Base-by-base conservation (phyloP, 2,888 invertebrate genomes). In the Drosophila multiciliata region DNA sequence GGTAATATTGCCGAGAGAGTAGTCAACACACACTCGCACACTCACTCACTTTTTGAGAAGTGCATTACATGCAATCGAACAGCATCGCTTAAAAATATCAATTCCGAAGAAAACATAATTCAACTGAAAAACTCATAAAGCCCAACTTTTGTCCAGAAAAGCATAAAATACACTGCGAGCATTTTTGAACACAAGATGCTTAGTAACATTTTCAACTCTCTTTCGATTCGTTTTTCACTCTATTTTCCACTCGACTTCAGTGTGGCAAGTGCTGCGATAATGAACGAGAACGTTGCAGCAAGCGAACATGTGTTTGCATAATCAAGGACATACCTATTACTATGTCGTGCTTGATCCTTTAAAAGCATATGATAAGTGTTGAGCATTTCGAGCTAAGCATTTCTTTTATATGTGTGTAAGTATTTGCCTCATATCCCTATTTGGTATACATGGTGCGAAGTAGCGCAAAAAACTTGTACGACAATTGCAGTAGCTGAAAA, bases 391-490 rank as follows among this genome's bases (percentile, higher is more conserved):
- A 49, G 15, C 17, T 62, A 49, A 33, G 66, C 36, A 61, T 61
- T 53, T 26, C 29, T n/a, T 40, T 20, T 36, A 52, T 17, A 26
- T 11, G n/a, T 26, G 49, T 50, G n/a, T 48, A 33, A 20, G 20
- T 12, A 53, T 48, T 57, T 45, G 20, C 40, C 33, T 35, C n/a
- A 36, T 7, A 20, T 65, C 20, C 20, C 68, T 81, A 87, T 33
- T 60, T 66, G 50, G 64, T 61, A 63, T 92, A 92, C 84, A 92
- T 91, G 1, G 92, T 91, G 3, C 91, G 83, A 5, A 92, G 66
- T 12, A 92, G 60, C 1, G 92, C 90, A 69, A 91, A 92, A 68
- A 91, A 92, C 67, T 92, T 91, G 66, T 92, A 92, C 6, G 92
- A 92, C n/a, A 91, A 63, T 20, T 45, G 45, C 20, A 45, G 12